Conservation (phyloP, 2,113 vertebrate species). For the Ursus arctos region DNA sequence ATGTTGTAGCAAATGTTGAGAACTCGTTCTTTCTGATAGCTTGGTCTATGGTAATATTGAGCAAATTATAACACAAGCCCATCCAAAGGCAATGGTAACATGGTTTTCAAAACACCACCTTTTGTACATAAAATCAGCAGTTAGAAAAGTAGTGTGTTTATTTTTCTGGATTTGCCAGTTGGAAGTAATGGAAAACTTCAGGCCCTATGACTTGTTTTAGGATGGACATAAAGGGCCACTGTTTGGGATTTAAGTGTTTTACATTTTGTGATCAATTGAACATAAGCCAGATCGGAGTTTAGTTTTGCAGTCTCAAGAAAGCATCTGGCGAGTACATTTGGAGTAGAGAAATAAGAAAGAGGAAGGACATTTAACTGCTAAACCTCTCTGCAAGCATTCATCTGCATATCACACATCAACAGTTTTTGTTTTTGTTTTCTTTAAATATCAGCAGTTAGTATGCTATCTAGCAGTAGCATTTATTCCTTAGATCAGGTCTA, state of each 20-base stretch:
- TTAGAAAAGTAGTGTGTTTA: neutral
- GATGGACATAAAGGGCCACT: neutral
- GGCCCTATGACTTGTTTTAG: neutral
- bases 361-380: neutral
- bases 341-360: neutral
- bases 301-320: neutral
- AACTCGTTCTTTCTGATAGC: too few relatives aligned
- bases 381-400: neutral
- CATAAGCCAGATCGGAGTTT: neutral
- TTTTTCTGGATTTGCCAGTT: neutral
- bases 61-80: neutral
- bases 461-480: neutral
- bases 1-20: too few relatives aligned
- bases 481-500: neutral
- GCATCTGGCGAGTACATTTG: neutral
- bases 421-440: neutral
- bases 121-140: neutral
- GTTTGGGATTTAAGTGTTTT: neutral
- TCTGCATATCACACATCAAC: neutral
- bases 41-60: neutral
- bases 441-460: neutral
- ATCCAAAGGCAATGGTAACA: neutral
- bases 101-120: neutral
- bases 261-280: neutral
- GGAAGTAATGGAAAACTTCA: neutral